phyloP scores from a whole-genome alignment of 2,113 vertebrate genomes.

The Spheniscus mendiculus region DNA sequence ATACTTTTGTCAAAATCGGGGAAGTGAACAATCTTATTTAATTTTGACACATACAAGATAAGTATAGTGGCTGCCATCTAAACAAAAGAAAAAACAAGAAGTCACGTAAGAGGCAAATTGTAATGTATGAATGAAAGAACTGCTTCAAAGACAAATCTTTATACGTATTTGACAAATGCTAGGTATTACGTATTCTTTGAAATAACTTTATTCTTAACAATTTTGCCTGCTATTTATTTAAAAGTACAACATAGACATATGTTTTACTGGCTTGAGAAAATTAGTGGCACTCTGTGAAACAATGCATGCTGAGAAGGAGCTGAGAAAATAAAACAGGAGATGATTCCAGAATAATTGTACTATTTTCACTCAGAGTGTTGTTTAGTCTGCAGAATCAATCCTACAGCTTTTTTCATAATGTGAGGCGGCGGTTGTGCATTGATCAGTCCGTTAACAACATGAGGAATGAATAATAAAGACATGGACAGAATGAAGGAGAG shows the following conservation, averaged over 20 bases:
- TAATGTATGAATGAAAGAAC: not conserved
- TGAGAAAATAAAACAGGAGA: not conserved
- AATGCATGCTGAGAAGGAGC: not conserved
- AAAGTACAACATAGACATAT: not conserved
- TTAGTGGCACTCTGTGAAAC: not conserved
- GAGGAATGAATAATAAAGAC: not conserved
- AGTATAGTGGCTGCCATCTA: slow-evolving; percentile 80
- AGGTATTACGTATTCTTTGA: rapidly evolving
- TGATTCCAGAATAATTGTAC: not conserved
- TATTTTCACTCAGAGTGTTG: not conserved
- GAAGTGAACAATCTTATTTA: slow-evolving; percentile 76
- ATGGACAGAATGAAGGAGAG: not conserved
- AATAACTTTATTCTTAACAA: not conserved
- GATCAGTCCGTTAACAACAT: not conserved
- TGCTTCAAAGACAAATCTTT: not conserved
- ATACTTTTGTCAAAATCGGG: slow-evolving; percentile 81
- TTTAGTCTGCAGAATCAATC: not conserved
- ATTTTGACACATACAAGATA: slow-evolving; percentile 79
- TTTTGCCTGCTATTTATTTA: not conserved
- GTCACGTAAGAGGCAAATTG: not conserved
- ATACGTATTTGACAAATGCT: not conserved
- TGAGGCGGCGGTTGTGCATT: not conserved
- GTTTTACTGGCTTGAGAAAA: not conserved
- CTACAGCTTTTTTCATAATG: not conserved
- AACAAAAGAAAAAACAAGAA: slow-evolving; percentile 27